These are phyloP conservation scores for Manis pentadactyla DNA, from an alignment of 2,797 vertebrate genomes.

Conservation along the genomic window DNA sequence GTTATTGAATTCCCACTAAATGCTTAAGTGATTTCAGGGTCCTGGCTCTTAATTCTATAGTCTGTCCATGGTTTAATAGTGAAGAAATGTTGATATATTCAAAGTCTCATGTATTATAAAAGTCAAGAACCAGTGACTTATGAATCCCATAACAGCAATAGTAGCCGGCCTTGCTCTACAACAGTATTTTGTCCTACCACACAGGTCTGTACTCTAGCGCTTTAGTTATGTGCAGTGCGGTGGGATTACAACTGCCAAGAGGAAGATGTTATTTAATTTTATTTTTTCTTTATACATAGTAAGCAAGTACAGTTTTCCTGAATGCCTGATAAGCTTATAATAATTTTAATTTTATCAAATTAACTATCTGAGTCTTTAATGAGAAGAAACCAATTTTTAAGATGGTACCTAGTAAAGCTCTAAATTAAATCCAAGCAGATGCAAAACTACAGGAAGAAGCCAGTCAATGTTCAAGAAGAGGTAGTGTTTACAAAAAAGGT, in stretches of 20 bases:
- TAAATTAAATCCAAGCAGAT: conserved; percentile 34
- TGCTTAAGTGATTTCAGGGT: not conserved
- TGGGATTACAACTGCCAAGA: conserved; percentile 37
- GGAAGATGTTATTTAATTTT: not conserved
- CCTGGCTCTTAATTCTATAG: not conserved
- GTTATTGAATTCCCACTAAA: not conserved
- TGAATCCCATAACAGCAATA: not conserved
- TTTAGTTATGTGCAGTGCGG: not conserved
- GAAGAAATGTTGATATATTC: not conserved
- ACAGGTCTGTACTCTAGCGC: not conserved
- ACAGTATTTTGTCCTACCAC: not conserved
- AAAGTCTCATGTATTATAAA: not conserved
- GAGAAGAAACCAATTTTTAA: conserved; percentile 1
- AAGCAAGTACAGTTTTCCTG: conserved; percentile 50
- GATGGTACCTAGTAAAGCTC: not conserved
- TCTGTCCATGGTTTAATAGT: not conserved
- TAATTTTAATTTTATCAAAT: conserved; percentile 38
- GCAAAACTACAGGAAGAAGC: not conserved
- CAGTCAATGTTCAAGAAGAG: not conserved
- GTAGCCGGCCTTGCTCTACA: not conserved
- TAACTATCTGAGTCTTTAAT: not conserved
- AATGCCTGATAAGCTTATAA: conserved; percentile 17
- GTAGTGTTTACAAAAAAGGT: not conserved
- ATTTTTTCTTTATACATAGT: not conserved
- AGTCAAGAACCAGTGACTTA: not conserved